Percentiles rank a stretch among this genome's conserved stretches.
phyloP scores from a whole-genome alignment of 2,797 vertebrate genomes.

The Sebastes nivosus region DNA sequence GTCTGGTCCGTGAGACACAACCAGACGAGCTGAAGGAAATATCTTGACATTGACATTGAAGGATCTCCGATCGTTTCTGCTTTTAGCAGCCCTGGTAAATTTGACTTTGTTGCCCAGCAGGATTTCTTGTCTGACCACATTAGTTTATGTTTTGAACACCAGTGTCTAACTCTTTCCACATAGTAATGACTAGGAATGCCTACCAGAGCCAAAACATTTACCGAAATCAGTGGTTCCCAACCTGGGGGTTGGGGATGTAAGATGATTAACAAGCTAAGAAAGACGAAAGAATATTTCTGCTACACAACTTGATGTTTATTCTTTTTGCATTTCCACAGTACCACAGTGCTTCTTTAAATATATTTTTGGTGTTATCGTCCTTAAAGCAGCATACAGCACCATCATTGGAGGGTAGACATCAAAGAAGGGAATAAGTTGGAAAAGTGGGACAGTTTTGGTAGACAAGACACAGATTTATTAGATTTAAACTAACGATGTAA shows the following conservation, averaged over 20 bases:
- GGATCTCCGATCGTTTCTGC: conserved; percentile 4
- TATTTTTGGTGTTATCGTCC: background rate
- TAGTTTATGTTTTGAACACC: background rate
- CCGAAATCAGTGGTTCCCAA: background rate
- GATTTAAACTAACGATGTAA: background rate
- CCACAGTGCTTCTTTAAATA: background rate
- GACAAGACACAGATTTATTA: background rate
- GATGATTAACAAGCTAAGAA: background rate
- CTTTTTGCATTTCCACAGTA: background rate
- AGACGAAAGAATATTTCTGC: background rate
- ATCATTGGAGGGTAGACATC: background rate
- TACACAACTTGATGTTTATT: background rate
- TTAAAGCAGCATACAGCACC: background rate
- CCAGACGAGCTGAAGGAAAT: conserved; percentile 14
- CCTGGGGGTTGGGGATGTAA: background rate
- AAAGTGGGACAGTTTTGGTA: background rate
- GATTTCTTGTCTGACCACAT: background rate
- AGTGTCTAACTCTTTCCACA: background rate
- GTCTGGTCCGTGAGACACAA: background rate
- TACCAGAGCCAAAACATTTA: background rate
- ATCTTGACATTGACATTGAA: conserved; percentile 44
- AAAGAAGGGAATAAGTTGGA: background rate
- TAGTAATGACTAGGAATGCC: background rate
- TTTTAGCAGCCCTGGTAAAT: conserved; percentile 33
- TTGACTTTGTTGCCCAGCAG: conserved; percentile 28